Conservation (phyloP, 2,797 vertebrate species). For the Halcyon leucocephala region DNA sequence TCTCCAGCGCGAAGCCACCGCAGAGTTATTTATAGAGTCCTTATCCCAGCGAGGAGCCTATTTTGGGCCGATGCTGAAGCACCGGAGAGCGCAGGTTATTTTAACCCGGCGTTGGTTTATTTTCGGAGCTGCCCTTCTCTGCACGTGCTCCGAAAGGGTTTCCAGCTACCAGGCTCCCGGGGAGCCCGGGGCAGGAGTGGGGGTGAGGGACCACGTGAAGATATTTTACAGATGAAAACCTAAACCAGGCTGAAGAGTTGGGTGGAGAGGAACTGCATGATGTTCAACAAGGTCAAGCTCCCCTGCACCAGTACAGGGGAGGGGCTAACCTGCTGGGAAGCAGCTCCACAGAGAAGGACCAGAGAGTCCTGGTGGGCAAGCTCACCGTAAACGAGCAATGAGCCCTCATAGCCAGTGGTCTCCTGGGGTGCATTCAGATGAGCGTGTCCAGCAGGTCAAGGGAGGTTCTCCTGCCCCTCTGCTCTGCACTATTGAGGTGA, state of each 20-base stretch:
- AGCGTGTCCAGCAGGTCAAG: neutral
- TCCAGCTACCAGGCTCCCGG: accelerated
- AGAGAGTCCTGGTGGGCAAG: no score
- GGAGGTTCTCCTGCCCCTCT: neutral
- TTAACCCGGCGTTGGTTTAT: neutral
- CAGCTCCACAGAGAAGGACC: no score
- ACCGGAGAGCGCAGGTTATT: slow-evolving; percentile 11
- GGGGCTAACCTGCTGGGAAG: neutral
- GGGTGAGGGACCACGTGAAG: accelerated
- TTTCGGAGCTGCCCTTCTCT: slow-evolving; percentile 7
- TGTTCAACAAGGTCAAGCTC: neutral
- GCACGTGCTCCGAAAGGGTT: neutral
- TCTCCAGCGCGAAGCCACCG: neutral
- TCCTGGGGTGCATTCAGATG: no score
- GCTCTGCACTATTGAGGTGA: neutral
- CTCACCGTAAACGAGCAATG: no score
- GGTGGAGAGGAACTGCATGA: neutral
- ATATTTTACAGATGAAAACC: neutral
- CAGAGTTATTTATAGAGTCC: neutral
- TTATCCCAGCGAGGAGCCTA: neutral
- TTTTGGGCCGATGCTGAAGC: slow-evolving; percentile 19
- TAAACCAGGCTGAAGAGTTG: neutral
- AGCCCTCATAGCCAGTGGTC: no score
- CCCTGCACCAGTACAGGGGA: neutral
- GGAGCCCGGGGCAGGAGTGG: neutral